These are phyloP conservation scores for Meloidogyne chitwoodi DNA, from an alignment of 1,140 invertebrate species.

Conservation along the genomic window DNA sequence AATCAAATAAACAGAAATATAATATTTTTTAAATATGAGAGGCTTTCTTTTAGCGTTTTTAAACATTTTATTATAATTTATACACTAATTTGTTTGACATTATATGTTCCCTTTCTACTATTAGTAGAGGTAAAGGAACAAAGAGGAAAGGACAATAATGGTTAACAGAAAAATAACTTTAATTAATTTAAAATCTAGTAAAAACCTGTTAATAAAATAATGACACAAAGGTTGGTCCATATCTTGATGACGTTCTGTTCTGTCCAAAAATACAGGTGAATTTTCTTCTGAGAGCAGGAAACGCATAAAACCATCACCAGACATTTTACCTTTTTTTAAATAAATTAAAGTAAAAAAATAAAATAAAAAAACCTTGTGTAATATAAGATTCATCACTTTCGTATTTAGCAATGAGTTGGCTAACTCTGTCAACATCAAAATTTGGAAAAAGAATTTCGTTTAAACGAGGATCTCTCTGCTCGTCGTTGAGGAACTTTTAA, in stretches of 20 bases:
- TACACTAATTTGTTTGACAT: too few relatives aligned
- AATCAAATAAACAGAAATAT: too few relatives aligned
- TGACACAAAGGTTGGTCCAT: conserved; percentile 81
- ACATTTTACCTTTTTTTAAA: conserved; percentile 66
- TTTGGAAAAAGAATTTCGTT: conserved; percentile 98
- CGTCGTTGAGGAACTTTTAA: conserved; percentile 73
- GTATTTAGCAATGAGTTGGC: conserved; percentile 87
- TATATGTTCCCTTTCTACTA: too few relatives aligned
- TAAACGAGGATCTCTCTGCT: conserved; percentile 89
- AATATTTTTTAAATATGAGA: too few relatives aligned
- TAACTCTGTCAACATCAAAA: conserved; percentile 86
- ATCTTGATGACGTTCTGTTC: conserved; percentile 87
- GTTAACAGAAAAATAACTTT: too few relatives aligned
- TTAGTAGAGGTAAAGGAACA: too few relatives aligned
- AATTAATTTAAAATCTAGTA: neutral
- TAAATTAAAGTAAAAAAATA: neutral
- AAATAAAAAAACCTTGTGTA: conserved; percentile 68
- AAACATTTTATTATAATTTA: too few relatives aligned
- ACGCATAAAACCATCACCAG: conserved; percentile 87
- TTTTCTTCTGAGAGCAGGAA: conserved; percentile 99
- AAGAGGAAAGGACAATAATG: too few relatives aligned
- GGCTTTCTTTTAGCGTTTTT: too few relatives aligned
- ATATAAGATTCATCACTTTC: conserved; percentile 79
- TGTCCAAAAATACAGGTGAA: conserved; percentile 92
- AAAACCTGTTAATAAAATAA: conserved; percentile 19